Conservation (phyloP, 1,140 invertebrate species). For the Anagrus nilaparvatae region DNA sequence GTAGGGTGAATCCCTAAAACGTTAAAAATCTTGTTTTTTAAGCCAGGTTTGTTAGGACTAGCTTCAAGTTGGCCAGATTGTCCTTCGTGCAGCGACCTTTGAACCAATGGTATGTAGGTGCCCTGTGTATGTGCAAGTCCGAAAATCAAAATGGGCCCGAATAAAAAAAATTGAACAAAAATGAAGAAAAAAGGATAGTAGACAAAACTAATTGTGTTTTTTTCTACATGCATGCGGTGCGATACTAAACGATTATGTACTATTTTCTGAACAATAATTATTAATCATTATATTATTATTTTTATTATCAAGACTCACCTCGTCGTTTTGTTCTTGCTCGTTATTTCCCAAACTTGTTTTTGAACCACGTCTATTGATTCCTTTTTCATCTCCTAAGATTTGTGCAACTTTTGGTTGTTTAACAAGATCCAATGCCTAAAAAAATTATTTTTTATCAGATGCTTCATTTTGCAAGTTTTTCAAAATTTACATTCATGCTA, state of each 20-base stretch:
- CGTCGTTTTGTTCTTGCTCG: constrained; percentile 38
- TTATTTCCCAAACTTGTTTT: constrained; percentile 37
- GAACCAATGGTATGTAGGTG: constrained; percentile 36
- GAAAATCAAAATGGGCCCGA: too few relatives aligned
- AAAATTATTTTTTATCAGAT: too few relatives aligned
- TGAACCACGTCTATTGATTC: constrained; percentile 34
- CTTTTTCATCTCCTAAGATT: constrained; percentile 48
- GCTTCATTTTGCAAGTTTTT: too few relatives aligned
- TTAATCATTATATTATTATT: constrained; percentile 12
- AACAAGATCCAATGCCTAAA: constrained; percentile 75
- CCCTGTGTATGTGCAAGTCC: constrained; percentile 23
- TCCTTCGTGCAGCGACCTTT: constrained; percentile 37
- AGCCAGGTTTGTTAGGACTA: constrained; percentile 41
- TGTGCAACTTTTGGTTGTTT: constrained; percentile 78
- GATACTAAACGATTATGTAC: constrained; percentile 17
- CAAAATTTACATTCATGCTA: too few relatives aligned
- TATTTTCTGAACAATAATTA: constrained; percentile 6
- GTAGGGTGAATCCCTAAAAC: constrained; percentile 39
- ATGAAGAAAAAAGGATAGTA: constrained; percentile 41
- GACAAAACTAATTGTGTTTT: constrained; percentile 34
- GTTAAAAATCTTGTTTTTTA: constrained; percentile 41
- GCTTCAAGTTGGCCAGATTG: constrained; percentile 35
- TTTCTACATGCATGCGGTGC: constrained; percentile 36
- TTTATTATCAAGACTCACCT: too few relatives aligned
- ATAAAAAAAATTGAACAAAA: constrained; percentile 38